phyloP scores from a whole-genome alignment of 64 coral and sea anemone genomes.

The Montipora sp. region DNA sequence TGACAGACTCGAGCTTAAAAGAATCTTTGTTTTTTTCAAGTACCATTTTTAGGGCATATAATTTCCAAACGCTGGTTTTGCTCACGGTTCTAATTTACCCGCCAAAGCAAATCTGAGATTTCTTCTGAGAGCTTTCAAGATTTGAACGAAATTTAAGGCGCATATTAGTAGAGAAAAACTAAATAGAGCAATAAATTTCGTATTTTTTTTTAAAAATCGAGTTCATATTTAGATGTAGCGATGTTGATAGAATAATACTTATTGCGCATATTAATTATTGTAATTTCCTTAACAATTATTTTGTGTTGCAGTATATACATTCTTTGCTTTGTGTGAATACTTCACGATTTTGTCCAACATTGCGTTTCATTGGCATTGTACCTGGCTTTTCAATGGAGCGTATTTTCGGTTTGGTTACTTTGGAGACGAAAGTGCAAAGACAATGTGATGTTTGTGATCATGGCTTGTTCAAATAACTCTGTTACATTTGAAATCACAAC shows the following conservation, averaged over 20 bases:
- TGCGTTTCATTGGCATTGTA: conserved; percentile 73
- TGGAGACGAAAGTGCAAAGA: background rate
- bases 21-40: background rate
- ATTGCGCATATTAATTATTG: background rate
- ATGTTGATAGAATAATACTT: too few species aligned
- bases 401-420: background rate
- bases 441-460: background rate
- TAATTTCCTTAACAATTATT: conserved; percentile 67
- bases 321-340: conserved; percentile 94
- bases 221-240: too few species aligned
- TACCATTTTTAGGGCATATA: too few species aligned
- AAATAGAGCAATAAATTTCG: too few species aligned
- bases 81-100: too few species aligned
- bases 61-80: too few species aligned
- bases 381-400: background rate
- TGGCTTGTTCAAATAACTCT: too few species aligned
- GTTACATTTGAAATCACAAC: background rate
- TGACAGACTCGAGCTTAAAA: background rate
- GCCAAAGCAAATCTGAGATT: too few species aligned
- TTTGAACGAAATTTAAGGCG: too few species aligned
- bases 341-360: conserved; percentile 86
- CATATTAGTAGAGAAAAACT: too few species aligned
- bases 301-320: conserved; percentile 75
- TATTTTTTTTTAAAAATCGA: too few species aligned
- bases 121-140: too few species aligned